Percentiles rank a stretch among this genome's conserved stretches.
Evolutionary conservation across 2,113 vertebrate species (phyloP).

Genomic region (Etheostoma spectabile): DNA sequence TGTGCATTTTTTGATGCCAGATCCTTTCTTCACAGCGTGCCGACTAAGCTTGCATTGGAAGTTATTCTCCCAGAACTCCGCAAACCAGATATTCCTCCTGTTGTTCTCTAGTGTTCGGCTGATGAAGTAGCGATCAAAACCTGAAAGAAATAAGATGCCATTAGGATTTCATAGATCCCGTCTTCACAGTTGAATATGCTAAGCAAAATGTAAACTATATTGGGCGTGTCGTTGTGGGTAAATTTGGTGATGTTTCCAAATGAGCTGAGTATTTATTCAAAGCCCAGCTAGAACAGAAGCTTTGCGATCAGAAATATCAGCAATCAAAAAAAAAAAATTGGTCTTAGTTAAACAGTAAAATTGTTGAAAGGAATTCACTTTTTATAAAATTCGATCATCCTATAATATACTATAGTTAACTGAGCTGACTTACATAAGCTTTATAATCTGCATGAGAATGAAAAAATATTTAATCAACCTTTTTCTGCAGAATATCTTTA

Average conservation of each 20-base stretch:
- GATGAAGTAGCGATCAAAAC: constrained; percentile 96
- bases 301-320: background rate
- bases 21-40: constrained; percentile 92
- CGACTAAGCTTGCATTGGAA: constrained; percentile 97
- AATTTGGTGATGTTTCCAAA: constrained; percentile 5
- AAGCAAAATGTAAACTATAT: background rate
- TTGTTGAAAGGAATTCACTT: background rate
- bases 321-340: background rate
- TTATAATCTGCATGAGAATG: background rate
- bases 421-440: background rate
- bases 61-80: constrained; percentile 98
- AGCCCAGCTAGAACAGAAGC: background rate
- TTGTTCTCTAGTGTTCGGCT: constrained; percentile 97
- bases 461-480: background rate
- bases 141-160: constrained; percentile 72
- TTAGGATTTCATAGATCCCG: background rate
- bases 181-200: constrained; percentile 1
- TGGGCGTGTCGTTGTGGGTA: background rate
- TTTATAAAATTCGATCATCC: background rate
- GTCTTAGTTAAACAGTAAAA: background rate
- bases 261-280: background rate
- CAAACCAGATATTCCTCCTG: constrained; percentile 97
- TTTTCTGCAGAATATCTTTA: background rate
- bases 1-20: constrained; percentile 95
- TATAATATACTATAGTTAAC: background rate